phyloP scores from a whole-genome alignment of 2,888 invertebrate species.

The Ariolimax columbianus region DNA sequence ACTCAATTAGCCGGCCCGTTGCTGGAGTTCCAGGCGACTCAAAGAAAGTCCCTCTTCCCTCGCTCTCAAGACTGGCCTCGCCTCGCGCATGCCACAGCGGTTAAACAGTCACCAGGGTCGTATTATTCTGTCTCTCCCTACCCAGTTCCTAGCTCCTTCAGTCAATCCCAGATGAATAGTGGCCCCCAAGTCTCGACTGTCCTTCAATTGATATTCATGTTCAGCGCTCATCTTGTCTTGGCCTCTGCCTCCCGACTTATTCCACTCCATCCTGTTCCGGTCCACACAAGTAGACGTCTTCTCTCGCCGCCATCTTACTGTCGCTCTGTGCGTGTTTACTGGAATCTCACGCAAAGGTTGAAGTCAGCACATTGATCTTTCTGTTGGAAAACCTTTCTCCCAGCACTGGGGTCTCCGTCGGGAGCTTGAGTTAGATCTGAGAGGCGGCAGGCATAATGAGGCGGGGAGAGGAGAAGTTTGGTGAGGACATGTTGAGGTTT shows the following conservation, averaged over 20 bases:
- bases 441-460: no score
- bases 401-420: not conserved
- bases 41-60: constrained; percentile 3
- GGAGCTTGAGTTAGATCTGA: not conserved
- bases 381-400: not conserved
- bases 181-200: not conserved
- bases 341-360: not conserved
- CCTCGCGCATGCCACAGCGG: constrained; percentile 26
- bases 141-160: not conserved
- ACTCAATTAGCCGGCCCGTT: constrained; percentile 67
- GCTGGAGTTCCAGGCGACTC: constrained; percentile 44
- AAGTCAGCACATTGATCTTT: not conserved
- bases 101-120: constrained; percentile 14
- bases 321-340: constrained; percentile 4
- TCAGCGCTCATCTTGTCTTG: constrained; percentile 12
- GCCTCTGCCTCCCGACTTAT: not conserved
- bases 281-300: not conserved
- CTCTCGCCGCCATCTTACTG: not conserved
- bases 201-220: constrained; percentile 3
- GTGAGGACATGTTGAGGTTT: no score
- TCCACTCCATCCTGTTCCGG: not conserved
- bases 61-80: not conserved
- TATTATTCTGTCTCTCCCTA: not conserved
- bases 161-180: not conserved
- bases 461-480: no score